Conservation (phyloP, 2,113 vertebrate species). For the Elephantulus edwardii region DNA sequence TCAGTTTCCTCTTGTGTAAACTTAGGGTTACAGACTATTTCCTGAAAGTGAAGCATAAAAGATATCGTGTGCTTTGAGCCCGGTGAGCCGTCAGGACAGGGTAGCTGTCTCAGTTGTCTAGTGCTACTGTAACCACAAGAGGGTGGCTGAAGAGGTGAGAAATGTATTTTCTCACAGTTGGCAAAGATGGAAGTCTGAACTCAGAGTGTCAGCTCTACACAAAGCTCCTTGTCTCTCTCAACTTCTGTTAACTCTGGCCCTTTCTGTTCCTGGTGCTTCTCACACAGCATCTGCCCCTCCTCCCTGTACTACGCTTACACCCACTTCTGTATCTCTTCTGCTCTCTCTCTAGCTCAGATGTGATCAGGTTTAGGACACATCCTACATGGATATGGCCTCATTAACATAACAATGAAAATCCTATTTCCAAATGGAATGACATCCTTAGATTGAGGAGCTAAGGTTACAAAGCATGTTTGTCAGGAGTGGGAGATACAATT, state of each 20-base stretch:
- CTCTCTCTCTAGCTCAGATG: neutral
- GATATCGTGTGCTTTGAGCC: neutral
- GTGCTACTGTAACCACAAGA: neutral
- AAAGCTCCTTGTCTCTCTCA: neutral
- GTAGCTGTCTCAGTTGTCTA: neutral
- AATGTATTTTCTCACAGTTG: neutral
- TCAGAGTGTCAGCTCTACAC: neutral
- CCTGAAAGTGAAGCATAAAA: neutral
- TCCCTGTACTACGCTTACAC: neutral
- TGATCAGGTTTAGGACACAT: neutral
- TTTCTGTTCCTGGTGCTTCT: neutral
- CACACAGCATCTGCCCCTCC: neutral
- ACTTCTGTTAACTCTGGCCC: neutral
- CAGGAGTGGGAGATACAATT: neutral
- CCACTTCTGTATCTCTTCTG: neutral
- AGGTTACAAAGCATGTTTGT: neutral
- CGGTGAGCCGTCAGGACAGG: neutral
- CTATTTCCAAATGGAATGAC: neutral
- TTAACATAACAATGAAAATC: neutral
- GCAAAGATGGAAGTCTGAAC: neutral
- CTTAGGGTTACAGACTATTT: neutral
- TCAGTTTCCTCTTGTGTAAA: slow-evolving; percentile 4
- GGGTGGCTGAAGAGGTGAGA: neutral
- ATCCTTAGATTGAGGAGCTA: neutral
- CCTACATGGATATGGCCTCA: neutral